Evolutionary conservation across 2,888 invertebrate species (phyloP).

Genomic region (Tenthredo distinguenda): DNA sequence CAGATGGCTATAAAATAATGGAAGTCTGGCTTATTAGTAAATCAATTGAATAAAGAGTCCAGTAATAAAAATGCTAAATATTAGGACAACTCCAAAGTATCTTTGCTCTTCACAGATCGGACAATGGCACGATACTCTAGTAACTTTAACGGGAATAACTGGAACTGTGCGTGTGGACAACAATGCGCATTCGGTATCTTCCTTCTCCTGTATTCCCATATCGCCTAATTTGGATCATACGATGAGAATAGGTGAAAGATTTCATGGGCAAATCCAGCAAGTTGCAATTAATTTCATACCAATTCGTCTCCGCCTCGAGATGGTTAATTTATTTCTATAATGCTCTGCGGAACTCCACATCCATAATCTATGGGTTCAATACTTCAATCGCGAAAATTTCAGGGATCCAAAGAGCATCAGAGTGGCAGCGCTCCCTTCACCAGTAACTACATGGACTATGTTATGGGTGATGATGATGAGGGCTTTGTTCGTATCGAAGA

Average conservation of each 20-base stretch:
- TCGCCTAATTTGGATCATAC: constrained; percentile 76
- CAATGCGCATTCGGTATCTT: constrained; percentile 68
- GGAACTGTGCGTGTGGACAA: constrained; percentile 78
- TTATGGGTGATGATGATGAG: constrained; percentile 77
- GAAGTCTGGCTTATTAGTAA: background rate
- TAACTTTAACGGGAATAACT: constrained; percentile 77
- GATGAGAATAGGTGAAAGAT: constrained; percentile 78
- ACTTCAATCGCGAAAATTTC: constrained; percentile 48
- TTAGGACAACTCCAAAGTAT: background rate
- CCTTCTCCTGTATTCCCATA: constrained; percentile 77
- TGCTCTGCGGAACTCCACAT: background rate
- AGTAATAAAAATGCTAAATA: background rate
- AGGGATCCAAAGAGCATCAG: constrained; percentile 60
- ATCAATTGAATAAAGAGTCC: background rate
- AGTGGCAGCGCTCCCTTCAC: constrained; percentile 70
- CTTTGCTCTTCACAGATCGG: constrained; percentile 70
- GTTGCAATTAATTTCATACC: constrained; percentile 79
- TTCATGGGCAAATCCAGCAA: constrained; percentile 79
- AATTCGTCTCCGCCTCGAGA: constrained; percentile 72
- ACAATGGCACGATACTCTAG: constrained; percentile 78
- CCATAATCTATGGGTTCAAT: background rate
- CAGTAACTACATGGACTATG: constrained; percentile 77
- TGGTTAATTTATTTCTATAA: constrained; percentile 35
- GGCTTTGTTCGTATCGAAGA: constrained; percentile 74
- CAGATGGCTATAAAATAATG: background rate